Conservation (phyloP, 2,888 invertebrate genomes). For the Tridacna crocea region DNA sequence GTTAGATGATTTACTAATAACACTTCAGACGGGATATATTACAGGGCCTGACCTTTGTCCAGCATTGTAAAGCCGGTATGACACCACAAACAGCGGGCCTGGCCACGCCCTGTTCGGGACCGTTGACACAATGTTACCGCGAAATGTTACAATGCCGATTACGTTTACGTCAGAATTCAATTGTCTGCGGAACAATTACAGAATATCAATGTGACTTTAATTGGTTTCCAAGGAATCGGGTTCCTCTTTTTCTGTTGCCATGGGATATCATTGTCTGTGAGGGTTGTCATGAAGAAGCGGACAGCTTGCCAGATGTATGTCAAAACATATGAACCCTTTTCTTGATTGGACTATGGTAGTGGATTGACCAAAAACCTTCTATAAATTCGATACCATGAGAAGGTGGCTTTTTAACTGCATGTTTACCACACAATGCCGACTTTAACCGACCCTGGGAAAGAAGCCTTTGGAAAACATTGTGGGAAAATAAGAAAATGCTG, state of each 20-base stretch:
- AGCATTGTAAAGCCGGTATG: conserved; percentile 45
- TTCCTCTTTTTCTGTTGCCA: conserved; percentile 29
- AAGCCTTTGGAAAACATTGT: no score
- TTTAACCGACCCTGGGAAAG: no score
- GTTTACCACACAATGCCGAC: no score
- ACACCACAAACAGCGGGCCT: conserved; percentile 45
- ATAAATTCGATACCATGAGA: no score
- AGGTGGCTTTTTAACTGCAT: no score
- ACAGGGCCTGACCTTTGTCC: conserved; percentile 49
- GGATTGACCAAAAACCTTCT: background rate
- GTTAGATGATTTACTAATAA: conserved; percentile 44
- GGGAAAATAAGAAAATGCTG: no score
- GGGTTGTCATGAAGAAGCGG: background rate
- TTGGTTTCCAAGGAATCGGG: conserved; percentile 41
- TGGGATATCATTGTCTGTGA: conserved; percentile 27
- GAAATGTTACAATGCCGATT: conserved; percentile 30
- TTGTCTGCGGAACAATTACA: conserved; percentile 16
- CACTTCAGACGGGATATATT: conserved; percentile 36
- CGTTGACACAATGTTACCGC: conserved; percentile 47
- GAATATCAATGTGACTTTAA: conserved; percentile 27
- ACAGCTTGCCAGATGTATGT: conserved; percentile 19
- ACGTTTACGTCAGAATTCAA: conserved; percentile 5
- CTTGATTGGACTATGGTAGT: background rate
- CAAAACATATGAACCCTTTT: conserved; percentile 14
- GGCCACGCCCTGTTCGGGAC: conserved; percentile 34